These are phyloP conservation scores for Chroicocephalus ridibundus DNA, from an alignment of 2,113 vertebrate genomes.

Conservation along the genomic window DNA sequence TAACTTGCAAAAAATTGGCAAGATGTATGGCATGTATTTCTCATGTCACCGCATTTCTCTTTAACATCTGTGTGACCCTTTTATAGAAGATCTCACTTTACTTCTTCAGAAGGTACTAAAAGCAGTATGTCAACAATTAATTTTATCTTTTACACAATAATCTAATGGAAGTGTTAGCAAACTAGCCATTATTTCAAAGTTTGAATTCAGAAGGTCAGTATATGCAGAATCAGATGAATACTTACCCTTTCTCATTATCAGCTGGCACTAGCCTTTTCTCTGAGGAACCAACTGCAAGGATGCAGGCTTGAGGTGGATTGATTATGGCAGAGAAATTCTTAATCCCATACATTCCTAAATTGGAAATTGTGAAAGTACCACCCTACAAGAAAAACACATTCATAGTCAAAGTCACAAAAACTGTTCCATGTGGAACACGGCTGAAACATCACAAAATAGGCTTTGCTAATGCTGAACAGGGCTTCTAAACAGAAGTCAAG, in stretches of 20 bases:
- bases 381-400: slow-evolving; percentile 74
- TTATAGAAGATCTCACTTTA: background rate
- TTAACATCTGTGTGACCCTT: background rate
- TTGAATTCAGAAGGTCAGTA: background rate
- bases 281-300: slow-evolving; percentile 92
- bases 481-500: background rate
- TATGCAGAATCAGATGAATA: background rate
- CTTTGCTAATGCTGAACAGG: background rate
- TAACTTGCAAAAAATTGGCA: background rate
- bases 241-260: slow-evolving; percentile 94
- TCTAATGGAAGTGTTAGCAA: background rate
- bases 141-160: background rate
- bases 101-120: background rate
- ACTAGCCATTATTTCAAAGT: background rate
- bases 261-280: slow-evolving; percentile 89
- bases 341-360: slow-evolving; percentile 98
- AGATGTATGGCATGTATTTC: background rate
- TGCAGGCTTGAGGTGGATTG: slow-evolving; percentile 96
- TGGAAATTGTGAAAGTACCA: slow-evolving; percentile 97
- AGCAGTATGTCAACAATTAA: background rate
- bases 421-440: background rate
- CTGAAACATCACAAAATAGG: background rate
- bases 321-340: slow-evolving; percentile 99
- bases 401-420: background rate
- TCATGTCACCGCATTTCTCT: background rate